Base-by-base conservation (phyloP, 2,888 invertebrate species). In the Orthosia gracilis region DNA sequence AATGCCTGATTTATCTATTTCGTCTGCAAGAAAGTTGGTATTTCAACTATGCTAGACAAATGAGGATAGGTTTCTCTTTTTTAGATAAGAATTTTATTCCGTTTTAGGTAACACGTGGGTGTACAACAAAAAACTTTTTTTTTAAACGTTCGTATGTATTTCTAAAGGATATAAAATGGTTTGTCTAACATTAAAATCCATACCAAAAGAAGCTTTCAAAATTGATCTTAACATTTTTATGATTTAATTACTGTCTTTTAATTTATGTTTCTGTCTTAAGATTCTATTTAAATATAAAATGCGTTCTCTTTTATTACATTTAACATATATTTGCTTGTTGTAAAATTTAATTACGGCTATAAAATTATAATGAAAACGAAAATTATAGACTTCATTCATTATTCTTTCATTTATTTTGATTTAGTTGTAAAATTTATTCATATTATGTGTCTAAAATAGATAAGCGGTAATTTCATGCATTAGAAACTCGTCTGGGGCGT, bases 321-420 rank as follows among this genome's bases (percentile, higher is more conserved):
- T 71, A 59, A 77, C 68, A 76, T 73, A 62, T 59, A 69, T 79
- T 62, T 76, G 61, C 65, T 77, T 59, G 70, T 79, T 63, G 55
- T 84, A 72, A 78, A 78, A 80, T 75, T 83, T 77, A 62, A 83
- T 80, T 18, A n/a, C 47, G 13, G 55, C 45, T 61, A 83, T 75
- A 83, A 76, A 68, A 64, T 55, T 50, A 59, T 67, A 78, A 72
- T 80, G 47, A 70, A 69, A 76, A 21, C 40, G 45, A 52, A 68
- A 61, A 73, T 57, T 64, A 61, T 57, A 54, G 54, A 63, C 57
- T n/a, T 66, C 47, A 62, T 74, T 66, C n/a, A 59, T 59, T 70
- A 58, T 62, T 57, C 18, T 72, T 63, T 59, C 52, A 70, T 69
- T 50, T 57, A 64, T 69, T 59, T 67, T 57, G 62, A 54, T 55